Evolutionary conservation across 1,140 invertebrate species (phyloP).

Genomic region (Pseudomyrmex flavicornis): DNA sequence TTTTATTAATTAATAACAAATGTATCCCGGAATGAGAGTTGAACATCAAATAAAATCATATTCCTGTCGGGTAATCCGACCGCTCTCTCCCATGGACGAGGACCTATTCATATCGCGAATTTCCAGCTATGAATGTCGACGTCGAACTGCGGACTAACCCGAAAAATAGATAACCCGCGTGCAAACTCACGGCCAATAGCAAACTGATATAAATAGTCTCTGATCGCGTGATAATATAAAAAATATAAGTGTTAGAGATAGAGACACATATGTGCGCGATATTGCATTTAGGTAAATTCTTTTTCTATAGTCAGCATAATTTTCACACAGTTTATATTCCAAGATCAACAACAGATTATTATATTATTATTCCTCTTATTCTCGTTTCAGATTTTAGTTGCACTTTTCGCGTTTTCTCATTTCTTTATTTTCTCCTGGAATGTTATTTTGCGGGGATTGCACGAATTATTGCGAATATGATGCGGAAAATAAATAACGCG

Average conservation of each 20-base stretch:
- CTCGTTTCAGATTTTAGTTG: background rate
- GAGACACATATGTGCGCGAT: too few species aligned
- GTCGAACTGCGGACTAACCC: constrained; percentile 14
- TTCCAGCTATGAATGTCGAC: constrained; percentile 48
- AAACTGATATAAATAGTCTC: constrained; percentile 28
- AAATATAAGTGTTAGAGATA: too few species aligned
- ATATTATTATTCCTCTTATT: background rate
- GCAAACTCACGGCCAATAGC: constrained; percentile 17
- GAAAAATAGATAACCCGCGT: constrained; percentile 27
- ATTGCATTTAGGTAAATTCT: too few species aligned
- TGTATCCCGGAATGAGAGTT: constrained; percentile 79
- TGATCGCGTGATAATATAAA: background rate
- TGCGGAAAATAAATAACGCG: constrained; percentile 53
- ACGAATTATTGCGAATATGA: constrained; percentile 24
- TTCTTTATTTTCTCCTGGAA: constrained; percentile 5
- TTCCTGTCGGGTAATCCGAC: constrained; percentile 74
- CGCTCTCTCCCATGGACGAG: constrained; percentile 33
- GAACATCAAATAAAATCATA: constrained; percentile 81
- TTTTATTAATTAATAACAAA: constrained; percentile 83
- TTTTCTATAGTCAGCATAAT: too few species aligned
- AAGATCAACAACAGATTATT: background rate
- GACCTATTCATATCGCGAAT: constrained; percentile 57
- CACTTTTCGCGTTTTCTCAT: background rate
- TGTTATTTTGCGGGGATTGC: constrained; percentile 1
- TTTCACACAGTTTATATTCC: too few species aligned